These are phyloP conservation scores for Malacoraja senta DNA, from an alignment of 2,797 vertebrate genomes.

Conservation along the genomic window DNA sequence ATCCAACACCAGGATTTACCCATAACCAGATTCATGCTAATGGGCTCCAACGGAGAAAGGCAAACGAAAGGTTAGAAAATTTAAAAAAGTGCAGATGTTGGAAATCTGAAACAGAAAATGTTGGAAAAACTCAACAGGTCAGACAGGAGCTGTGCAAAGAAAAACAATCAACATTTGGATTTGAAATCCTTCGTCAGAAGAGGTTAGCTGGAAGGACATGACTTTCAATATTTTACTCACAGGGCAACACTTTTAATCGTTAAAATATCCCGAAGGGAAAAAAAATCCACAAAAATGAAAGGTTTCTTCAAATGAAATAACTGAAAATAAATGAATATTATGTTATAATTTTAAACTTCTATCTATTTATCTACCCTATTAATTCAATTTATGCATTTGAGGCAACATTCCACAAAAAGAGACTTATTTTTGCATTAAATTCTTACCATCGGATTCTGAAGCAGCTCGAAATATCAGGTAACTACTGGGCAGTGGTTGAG, in stretches of 20 bases:
- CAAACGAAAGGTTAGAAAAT: not conserved
- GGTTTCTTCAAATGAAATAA: not conserved
- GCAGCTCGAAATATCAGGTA: constrained; percentile 93
- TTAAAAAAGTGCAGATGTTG: too few relatives aligned
- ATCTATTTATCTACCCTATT: not conserved
- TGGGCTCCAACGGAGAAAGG: not conserved
- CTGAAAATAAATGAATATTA: not conserved
- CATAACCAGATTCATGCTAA: not conserved
- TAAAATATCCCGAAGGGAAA: not conserved
- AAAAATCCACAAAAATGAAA: not conserved
- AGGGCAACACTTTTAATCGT: not conserved
- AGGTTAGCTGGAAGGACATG: not conserved
- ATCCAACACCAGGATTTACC: not conserved
- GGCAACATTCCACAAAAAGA: not conserved
- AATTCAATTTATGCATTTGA: not conserved
- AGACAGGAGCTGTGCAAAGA: too few relatives aligned
- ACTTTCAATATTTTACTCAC: not conserved
- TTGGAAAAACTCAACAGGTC: too few relatives aligned
- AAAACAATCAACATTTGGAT: too few relatives aligned
- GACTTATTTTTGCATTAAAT: not conserved
- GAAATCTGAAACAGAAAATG: too few relatives aligned
- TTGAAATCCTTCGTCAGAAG: not conserved
- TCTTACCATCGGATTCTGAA: constrained; percentile 92
- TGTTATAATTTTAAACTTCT: not conserved
- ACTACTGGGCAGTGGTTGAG: constrained; percentile 93